These are phyloP conservation scores for Plemyria rubiginata DNA, from an alignment of 2,888 invertebrate species.

Conservation along the genomic window DNA sequence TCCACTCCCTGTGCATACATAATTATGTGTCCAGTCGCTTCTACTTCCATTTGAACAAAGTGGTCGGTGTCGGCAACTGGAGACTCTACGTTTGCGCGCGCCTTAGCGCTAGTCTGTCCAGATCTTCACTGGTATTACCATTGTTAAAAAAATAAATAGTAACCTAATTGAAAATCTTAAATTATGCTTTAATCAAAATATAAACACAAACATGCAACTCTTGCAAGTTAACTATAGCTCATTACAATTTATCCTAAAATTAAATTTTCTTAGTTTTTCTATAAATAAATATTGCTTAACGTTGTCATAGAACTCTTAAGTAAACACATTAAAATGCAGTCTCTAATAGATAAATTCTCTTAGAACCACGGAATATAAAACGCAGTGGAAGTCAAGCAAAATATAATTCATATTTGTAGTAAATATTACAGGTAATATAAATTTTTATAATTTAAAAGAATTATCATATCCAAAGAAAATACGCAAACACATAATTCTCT, in stretches of 20 bases:
- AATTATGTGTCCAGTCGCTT: too few relatives aligned
- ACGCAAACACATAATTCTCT: background rate
- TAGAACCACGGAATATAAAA: conserved; percentile 31
- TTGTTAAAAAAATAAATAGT: conserved; percentile 12
- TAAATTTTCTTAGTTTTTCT: conserved; percentile 56
- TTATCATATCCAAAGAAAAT: background rate
- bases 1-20: too few relatives aligned
- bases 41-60: too few relatives aligned
- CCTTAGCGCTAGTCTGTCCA: background rate
- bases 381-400: conserved; percentile 19
- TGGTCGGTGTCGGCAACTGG: too few relatives aligned
- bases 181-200: conserved; percentile 23
- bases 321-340: conserved; percentile 64
- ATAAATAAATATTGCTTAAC: conserved; percentile 71
- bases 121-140: background rate
- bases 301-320: conserved; percentile 61
- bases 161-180: conserved; percentile 16
- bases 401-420: background rate
- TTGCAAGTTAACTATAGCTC: conserved; percentile 37
- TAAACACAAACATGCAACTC: conserved; percentile 36
- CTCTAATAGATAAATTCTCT: conserved; percentile 61
- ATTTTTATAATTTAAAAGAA: too few relatives aligned
- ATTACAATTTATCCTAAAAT: conserved; percentile 55
- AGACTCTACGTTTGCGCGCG: too few relatives aligned
- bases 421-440: too few relatives aligned